Evolutionary conservation across 2,113 vertebrate genomes (phyloP), one percentile per base, ranked within the genome.

Genomic region (Dipodomys ordii): DNA sequence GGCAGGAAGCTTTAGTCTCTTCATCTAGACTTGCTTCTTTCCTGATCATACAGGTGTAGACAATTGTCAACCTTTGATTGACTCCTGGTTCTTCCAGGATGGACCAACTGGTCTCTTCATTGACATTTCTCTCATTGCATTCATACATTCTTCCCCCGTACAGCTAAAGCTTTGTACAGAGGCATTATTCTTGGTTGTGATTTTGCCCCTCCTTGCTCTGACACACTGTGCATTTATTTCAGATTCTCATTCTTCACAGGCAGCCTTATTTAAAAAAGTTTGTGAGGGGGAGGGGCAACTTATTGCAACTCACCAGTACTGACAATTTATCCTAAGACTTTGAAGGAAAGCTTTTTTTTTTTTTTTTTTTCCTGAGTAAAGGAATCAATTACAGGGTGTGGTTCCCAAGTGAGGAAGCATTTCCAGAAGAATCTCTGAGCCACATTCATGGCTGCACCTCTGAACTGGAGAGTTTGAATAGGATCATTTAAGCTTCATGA

Each of bases 301-400:
- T 65, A 15, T 67, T 93, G 92, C 44, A 81, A 46, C 88, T 90
- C 88, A 44, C 71, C 67, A 93, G 32, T 77, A 94, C 92, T 79
- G 88, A 96, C 93, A 95, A 86, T 97, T 92, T 94, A 88, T 90
- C 93, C 74, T 46, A 60, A 88, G 90, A 83, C 85, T 96, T 96
- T 92, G 95, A 97, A 97, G 94, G 90, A 83, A 96, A 83, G 85
- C 83, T 57, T 57, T 57, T 57, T 57, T 57, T 57, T 57, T 57
- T n/a, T n/a, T n/a, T n/a, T 57, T 57, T 57, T 97, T 97, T 76
- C 93, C 71, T 94, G 73, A 94, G 95, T 85, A 68, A 94, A 97
- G 97, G 94, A 95, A 96, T 96, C 94, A 94, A 91, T 96, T 97
- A 94, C 78, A 78, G 96, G 95, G 97, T 90, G 96, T 94, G 95